phyloP scores from a whole-genome alignment of 2,888 invertebrate species.

The Rhorus exstirpatorius region DNA sequence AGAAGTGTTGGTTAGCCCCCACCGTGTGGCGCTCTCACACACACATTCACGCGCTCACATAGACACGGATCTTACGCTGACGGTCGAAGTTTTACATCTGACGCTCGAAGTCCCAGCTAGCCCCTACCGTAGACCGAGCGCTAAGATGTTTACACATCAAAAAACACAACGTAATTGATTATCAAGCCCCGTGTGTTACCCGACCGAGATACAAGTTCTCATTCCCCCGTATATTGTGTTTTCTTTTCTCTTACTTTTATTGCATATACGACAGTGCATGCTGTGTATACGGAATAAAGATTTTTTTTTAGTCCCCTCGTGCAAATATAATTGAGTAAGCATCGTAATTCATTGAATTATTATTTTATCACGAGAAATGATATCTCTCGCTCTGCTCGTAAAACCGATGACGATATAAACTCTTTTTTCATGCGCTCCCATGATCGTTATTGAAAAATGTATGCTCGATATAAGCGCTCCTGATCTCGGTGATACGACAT shows the following conservation, averaged over 20 bases:
- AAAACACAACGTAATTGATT: constrained; percentile 42
- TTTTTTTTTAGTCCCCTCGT: constrained; percentile 24
- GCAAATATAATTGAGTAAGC: constrained; percentile 45
- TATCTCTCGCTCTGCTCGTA: constrained; percentile 24
- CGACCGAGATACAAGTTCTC: constrained; percentile 22
- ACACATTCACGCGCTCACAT: too few species aligned
- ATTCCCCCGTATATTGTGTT: neutral
- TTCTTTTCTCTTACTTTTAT: constrained; percentile 17
- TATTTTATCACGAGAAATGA: constrained; percentile 53
- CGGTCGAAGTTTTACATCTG: too few species aligned
- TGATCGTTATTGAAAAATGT: constrained; percentile 46
- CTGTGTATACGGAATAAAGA: neutral
- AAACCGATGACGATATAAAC: constrained; percentile 47
- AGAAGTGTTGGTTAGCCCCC: too few species aligned
- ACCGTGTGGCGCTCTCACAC: too few species aligned
- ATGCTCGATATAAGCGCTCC: constrained; percentile 25
- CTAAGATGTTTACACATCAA: too few species aligned
- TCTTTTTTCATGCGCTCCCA: constrained; percentile 30
- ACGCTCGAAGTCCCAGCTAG: too few species aligned
- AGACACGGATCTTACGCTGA: too few species aligned
- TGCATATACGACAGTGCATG: constrained; percentile 2
- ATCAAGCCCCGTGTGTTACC: constrained; percentile 19
- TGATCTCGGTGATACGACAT: neutral
- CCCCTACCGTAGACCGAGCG: too few species aligned
- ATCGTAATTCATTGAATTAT: constrained; percentile 53